Evolutionary conservation across 2,797 vertebrate genomes (phyloP), one percentile per base, ranked within the genome.

Genomic region (Distichodus sexfasciatus): DNA sequence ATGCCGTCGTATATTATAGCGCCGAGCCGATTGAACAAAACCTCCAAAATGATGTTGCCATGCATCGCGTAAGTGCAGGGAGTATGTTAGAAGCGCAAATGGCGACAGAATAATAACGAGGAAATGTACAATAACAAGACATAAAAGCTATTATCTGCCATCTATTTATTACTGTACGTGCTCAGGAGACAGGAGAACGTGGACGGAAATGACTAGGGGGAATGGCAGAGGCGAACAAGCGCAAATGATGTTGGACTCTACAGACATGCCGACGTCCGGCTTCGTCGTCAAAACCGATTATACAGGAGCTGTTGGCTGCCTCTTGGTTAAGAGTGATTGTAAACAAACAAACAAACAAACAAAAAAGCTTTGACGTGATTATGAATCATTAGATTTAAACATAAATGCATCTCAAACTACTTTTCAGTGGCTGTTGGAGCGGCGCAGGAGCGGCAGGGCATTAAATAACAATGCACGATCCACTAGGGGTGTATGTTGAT

Each of bases 1-100:
- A 83, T 81, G 79, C 63, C 24, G 74, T 81, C 77, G 68, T 74
- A 79, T 79, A 75, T 76, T 78, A 76, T 81, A 77, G 68, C 44
- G 75, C 74, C 72, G 76, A 78, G 75, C 53, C 69, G 74, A 75
- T 76, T 64, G 75, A 80, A 77, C 72, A 69, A 75, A 64, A 48
- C 74, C 38, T 66, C 68, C 62, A 66, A n/a, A 79, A 81, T 58
- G 69, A 66, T 53, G 51, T 57, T 65, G 76, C 71, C 68, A 62
- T 74, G 74, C 65, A 58, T 75, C 71, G 70, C 71, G 69, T 76
- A 76, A 77, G 79, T 77, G 33, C 68, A 23, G 64, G 68, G 71
- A 72, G 65, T 69, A 74, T 71, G 72, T 81, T 75, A 75, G 36
- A 48, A 44, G 28, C 44, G 12, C 47, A 26, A 3, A 38, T 31